phyloP scores from a whole-genome alignment of 1,140 invertebrate genomes.

The Charaxes varanes region DNA sequence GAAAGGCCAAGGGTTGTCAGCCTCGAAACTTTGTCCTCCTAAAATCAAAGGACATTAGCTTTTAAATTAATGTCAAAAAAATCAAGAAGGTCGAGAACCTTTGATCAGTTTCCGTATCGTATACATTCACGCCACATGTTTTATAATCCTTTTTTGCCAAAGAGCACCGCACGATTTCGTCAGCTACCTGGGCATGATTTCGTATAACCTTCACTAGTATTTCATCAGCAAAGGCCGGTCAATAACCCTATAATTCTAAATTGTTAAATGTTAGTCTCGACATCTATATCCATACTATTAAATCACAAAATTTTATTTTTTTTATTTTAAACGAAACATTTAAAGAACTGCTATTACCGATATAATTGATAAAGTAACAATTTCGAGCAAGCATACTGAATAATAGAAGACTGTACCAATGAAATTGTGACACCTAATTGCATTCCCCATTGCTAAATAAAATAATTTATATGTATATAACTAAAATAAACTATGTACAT shows the following conservation, averaged over 20 bases:
- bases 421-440: too few relatives aligned
- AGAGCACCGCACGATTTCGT: slow-evolving; percentile 40
- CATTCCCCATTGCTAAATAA: too few relatives aligned
- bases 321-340: too few relatives aligned
- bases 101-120: slow-evolving; percentile 42
- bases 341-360: too few relatives aligned
- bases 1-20: slow-evolving; percentile 1
- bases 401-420: too few relatives aligned
- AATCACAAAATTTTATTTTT: too few relatives aligned
- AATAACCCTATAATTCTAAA: slow-evolving; percentile 39
- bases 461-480: too few relatives aligned
- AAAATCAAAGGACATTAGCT: slow-evolving; percentile 19
- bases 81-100: slow-evolving; percentile 44
- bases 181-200: slow-evolving; percentile 43
- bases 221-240: slow-evolving; percentile 50
- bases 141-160: slow-evolving; percentile 29
- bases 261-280: slow-evolving; percentile 34
- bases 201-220: slow-evolving; percentile 54
- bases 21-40: slow-evolving; percentile 16
- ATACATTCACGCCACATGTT: slow-evolving; percentile 34
- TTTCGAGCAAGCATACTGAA: too few relatives aligned
- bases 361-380: too few relatives aligned
- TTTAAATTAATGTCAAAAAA: slow-evolving; percentile 28
- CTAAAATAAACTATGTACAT: too few relatives aligned
- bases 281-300: too few relatives aligned